Conservation (phyloP, 37 sponge, comb jelly and placozoan genomes). For the Hormiphora californensis region DNA sequence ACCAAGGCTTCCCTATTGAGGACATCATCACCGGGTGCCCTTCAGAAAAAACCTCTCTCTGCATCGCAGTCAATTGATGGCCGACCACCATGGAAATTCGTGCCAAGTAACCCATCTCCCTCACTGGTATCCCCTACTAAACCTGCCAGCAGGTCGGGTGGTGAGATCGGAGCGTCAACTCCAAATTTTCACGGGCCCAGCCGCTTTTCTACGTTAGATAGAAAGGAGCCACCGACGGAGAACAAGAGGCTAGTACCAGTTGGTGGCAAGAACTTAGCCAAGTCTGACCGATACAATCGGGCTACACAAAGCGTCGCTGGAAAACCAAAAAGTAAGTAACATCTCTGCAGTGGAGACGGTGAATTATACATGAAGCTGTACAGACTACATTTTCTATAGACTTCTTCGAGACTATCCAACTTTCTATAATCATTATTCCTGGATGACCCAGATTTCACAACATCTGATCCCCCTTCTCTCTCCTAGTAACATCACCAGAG, state of each 20-base stretch:
- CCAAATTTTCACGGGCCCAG: slow-evolving; percentile 50
- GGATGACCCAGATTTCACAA: neutral
- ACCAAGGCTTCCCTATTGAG: slow-evolving; percentile 33
- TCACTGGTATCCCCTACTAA: neutral
- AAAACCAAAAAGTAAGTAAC: slow-evolving; percentile 42
- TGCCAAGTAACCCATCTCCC: neutral
- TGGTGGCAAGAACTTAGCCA: slow-evolving; percentile 53
- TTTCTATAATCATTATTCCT: no score
- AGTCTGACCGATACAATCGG: slow-evolving; percentile 43
- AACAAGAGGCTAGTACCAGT: slow-evolving; percentile 45
- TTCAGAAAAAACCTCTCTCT: neutral
- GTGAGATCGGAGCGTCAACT: slow-evolving; percentile 18
- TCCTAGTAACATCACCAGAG: slow-evolving; percentile 40
- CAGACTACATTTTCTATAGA: neutral
- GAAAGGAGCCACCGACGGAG: slow-evolving; percentile 45
- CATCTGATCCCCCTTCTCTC: neutral
- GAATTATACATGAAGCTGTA: no score
- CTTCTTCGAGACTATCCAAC: no score
- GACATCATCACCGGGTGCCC: neutral
- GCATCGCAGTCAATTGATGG: neutral
- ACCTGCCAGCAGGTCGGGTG: slow-evolving; percentile 15
- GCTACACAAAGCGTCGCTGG: slow-evolving; percentile 38
- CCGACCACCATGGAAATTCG: neutral
- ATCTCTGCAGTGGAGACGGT: neutral
- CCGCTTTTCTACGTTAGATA: slow-evolving; percentile 44